Evolutionary conservation across 37 sponge, comb jelly and placozoan species (phyloP).

Genomic region (Ianthella basta): DNA sequence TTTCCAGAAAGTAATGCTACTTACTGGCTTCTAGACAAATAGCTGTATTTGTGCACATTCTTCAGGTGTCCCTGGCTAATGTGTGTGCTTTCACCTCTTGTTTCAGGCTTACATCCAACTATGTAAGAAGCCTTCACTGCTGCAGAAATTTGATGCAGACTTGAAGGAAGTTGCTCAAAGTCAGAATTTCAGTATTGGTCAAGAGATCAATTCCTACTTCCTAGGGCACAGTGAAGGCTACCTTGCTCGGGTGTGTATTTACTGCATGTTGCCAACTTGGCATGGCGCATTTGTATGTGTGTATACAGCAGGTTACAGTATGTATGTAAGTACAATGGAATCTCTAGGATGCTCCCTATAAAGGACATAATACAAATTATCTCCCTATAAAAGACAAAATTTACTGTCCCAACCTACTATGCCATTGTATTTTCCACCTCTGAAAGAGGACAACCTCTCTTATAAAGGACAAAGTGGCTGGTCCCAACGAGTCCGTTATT

Average conservation of each 20-base stretch:
- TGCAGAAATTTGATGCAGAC: slow-evolving; percentile 44
- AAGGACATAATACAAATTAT: too few relatives aligned
- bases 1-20: slow-evolving; percentile 40
- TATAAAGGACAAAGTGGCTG: too few relatives aligned
- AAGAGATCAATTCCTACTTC: slow-evolving; percentile 19
- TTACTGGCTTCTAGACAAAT: too few relatives aligned
- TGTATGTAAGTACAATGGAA: slow-evolving; percentile 35
- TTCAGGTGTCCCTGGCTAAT: neutral
- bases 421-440: too few relatives aligned
- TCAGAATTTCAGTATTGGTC: slow-evolving; percentile 22
- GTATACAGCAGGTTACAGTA: slow-evolving; percentile 10
- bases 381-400: too few relatives aligned
- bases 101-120: slow-evolving; percentile 44
- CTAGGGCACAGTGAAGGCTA: slow-evolving; percentile 39
- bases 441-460: too few relatives aligned
- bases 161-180: slow-evolving; percentile 19
- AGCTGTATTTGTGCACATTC: too few relatives aligned
- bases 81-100: neutral
- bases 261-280: slow-evolving; percentile 11
- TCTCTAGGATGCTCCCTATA: too few relatives aligned
- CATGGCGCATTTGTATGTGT: slow-evolving; percentile 6
- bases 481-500: too few relatives aligned
- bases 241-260: slow-evolving; percentile 38
- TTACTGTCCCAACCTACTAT: too few relatives aligned
- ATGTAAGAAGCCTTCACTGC: slow-evolving; percentile 19